These are phyloP conservation scores for Pholis gunnellus DNA, from an alignment of 2,113 vertebrate species.

Conservation along the genomic window DNA sequence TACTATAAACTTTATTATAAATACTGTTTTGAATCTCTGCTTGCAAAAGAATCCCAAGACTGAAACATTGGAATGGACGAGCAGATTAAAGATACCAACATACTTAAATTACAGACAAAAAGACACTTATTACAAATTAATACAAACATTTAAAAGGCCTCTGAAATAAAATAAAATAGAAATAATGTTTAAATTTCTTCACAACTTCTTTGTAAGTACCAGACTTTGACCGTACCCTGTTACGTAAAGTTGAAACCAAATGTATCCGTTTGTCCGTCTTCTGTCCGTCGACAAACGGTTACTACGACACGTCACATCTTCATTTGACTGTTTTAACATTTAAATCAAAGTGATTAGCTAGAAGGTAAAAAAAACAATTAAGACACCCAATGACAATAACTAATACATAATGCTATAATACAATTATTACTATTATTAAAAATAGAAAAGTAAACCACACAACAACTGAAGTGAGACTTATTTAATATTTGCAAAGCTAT, in stretches of 20 bases:
- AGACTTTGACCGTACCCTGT: neutral
- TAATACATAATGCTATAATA: neutral
- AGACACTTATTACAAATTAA: too few species aligned
- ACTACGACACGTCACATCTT: too few species aligned
- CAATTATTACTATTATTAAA: neutral
- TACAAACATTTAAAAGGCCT: too few species aligned
- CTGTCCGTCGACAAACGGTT: too few species aligned
- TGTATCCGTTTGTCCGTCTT: neutral
- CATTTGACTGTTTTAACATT: too few species aligned
- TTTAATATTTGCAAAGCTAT: conserved; percentile 50
- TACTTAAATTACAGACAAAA: too few species aligned
- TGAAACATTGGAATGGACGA: too few species aligned
- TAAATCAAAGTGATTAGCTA: neutral
- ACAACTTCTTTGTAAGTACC: too few species aligned
- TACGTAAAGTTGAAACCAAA: neutral
- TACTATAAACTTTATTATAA: too few species aligned
- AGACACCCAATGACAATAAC: neutral
- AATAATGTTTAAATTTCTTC: neutral
- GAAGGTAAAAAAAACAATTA: neutral
- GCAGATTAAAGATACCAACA: too few species aligned
- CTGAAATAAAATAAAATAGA: neutral
- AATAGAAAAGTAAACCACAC: neutral
- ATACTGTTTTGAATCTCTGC: neutral
- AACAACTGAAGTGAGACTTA: neutral
- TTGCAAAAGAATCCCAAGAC: too few species aligned